These are phyloP conservation scores for Synanthedon tipuliformis DNA, from an alignment of 2,888 invertebrate genomes.

Conservation along the genomic window DNA sequence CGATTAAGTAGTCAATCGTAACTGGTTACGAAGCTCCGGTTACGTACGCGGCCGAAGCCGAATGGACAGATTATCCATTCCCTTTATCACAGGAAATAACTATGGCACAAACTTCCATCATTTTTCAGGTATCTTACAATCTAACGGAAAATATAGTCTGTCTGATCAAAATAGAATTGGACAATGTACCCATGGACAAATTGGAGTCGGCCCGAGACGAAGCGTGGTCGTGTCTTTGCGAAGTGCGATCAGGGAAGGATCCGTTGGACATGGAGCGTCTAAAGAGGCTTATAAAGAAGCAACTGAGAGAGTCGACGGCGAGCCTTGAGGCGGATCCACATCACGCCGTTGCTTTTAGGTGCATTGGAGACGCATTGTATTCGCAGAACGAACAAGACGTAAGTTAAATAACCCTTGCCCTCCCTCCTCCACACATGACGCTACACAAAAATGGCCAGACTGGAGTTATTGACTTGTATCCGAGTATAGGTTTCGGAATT, in stretches of 20 bases:
- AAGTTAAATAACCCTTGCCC: slow-evolving; percentile 14
- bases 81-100: too few species aligned
- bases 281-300: slow-evolving; percentile 77
- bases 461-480: too few species aligned
- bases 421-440: too few species aligned
- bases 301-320: slow-evolving; percentile 75
- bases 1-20: too few species aligned
- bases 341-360: slow-evolving; percentile 78
- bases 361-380: slow-evolving; percentile 87
- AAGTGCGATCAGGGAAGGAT: slow-evolving; percentile 40
- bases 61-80: slow-evolving; percentile 11
- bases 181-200: slow-evolving; percentile 80
- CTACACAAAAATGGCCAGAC: too few species aligned
- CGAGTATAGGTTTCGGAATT: too few species aligned
- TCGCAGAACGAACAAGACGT: slow-evolving; percentile 80
- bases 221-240: slow-evolving; percentile 43
- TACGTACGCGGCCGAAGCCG: too few species aligned
- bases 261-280: slow-evolving; percentile 82
- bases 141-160: slow-evolving; percentile 80
- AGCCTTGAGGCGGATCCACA: slow-evolving; percentile 83
- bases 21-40: too few species aligned
- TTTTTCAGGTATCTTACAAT: slow-evolving; percentile 73
- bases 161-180: slow-evolving; percentile 76
- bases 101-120: background rate
- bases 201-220: slow-evolving; percentile 72